These are phyloP conservation scores for Calycopis cecrops DNA, from an alignment of 1,140 invertebrate species.

Conservation along the genomic window DNA sequence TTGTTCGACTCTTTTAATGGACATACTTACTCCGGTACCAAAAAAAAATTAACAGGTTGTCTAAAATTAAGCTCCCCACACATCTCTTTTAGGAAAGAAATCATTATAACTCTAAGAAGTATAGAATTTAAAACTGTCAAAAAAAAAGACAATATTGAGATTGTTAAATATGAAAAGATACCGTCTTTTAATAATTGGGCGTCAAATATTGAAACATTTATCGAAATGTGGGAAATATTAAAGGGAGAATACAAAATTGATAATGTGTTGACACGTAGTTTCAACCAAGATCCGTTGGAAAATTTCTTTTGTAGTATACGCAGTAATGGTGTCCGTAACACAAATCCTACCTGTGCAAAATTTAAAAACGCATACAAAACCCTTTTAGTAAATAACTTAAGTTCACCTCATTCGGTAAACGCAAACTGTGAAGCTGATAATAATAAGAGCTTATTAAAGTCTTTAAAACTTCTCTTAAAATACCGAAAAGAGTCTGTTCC, in stretches of 20 bases:
- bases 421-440: too few species aligned
- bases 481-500: too few species aligned
- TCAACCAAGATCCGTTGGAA: constrained; percentile 32
- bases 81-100: constrained; percentile 11
- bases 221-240: constrained; percentile 22
- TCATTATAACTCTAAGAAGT: not conserved
- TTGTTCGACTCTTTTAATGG: constrained; percentile 29
- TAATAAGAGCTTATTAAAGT: too few species aligned
- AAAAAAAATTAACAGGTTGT: constrained; percentile 15
- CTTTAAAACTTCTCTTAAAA: too few species aligned
- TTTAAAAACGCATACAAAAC: too few species aligned
- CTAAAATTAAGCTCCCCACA: constrained; percentile 22
- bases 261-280: constrained; percentile 26
- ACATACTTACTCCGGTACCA: constrained; percentile 14
- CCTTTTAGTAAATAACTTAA: too few species aligned
- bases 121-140: constrained; percentile 12
- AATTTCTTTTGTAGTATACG: constrained; percentile 31
- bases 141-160: constrained; percentile 8
- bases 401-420: too few species aligned
- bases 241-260: constrained; percentile 18
- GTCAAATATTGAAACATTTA: constrained; percentile 16
- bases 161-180: constrained; percentile 20
- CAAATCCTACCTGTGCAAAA: too few species aligned
- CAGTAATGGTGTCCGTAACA: too few species aligned
- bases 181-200: constrained; percentile 23